These are phyloP conservation scores for Diadema setosum DNA, from an alignment of 35 echinoderm and acorn worm species.

Conservation along the genomic window DNA sequence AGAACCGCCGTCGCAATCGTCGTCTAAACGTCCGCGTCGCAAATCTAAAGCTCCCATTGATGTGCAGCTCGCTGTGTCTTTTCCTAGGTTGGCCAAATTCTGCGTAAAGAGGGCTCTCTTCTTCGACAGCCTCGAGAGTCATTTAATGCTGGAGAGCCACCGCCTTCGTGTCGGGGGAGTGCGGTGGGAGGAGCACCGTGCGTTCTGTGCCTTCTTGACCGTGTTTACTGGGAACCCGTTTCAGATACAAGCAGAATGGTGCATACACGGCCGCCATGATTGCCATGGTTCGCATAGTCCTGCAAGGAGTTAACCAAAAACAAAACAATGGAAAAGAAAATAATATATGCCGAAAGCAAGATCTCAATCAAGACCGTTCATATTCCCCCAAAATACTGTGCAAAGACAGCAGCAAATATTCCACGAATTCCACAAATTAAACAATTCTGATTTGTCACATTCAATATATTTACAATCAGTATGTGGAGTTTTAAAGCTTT, in stretches of 20 bases:
- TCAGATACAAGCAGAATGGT: slow-evolving; percentile 9
- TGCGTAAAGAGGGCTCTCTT: neutral
- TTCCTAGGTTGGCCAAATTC: neutral
- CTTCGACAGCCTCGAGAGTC: neutral
- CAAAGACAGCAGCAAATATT: no score
- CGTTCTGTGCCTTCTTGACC: neutral
- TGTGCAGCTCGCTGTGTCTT: neutral
- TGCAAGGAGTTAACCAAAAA: neutral
- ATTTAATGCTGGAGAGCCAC: neutral
- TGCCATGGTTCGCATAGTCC: slow-evolving; percentile 29
- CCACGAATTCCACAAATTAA: no score
- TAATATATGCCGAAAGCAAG: no score
- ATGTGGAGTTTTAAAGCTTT: no score
- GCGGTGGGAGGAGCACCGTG: neutral
- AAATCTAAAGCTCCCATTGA: no score
- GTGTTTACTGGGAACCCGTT: neutral
- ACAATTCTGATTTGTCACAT: no score
- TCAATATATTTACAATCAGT: no score
- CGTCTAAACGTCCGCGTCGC: no score
- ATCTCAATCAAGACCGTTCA: no score
- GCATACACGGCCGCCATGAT: slow-evolving; percentile 19
- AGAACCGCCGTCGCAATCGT: no score
- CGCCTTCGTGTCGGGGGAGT: neutral
- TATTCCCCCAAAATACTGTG: no score
- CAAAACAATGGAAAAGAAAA: neutral